A percentile compares a stretch with the other conserved stretches of the same genome.
These are phyloP conservation scores for Drosophila novamexicana DNA, from an alignment of 1,140 invertebrate species.

Conservation along the genomic window DNA sequence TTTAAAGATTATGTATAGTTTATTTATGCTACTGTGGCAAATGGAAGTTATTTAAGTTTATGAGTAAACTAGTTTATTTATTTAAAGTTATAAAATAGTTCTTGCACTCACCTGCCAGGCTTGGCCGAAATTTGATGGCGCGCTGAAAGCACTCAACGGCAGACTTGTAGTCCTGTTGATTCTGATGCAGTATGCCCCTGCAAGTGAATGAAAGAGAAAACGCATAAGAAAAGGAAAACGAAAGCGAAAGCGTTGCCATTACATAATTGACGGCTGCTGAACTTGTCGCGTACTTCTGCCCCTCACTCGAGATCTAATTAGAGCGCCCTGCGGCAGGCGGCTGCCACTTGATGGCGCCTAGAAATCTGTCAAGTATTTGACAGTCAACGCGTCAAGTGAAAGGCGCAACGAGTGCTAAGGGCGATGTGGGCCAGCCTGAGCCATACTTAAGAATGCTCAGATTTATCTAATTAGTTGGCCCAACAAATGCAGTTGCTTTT, in stretches of 20 bases:
- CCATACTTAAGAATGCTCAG: constrained; percentile 13
- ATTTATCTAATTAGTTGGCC: constrained; percentile 67
- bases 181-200: constrained; percentile 97
- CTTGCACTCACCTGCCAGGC: constrained; percentile 93
- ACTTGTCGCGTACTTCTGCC: constrained; percentile 54
- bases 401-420: constrained; percentile 9
- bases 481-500: constrained; percentile 19
- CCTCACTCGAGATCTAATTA: constrained; percentile 63
- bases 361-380: constrained; percentile 43
- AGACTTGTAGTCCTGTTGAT: constrained; percentile 93
- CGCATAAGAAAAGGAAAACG: constrained; percentile 3
- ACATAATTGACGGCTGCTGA: constrained; percentile 59
- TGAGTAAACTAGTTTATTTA: not conserved
- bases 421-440: not conserved
- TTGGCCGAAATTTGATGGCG: constrained; percentile 96
- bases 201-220: constrained; percentile 71
- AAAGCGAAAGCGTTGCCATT: constrained; percentile 61
- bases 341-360: constrained; percentile 45
- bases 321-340: constrained; percentile 43
- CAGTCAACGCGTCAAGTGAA: constrained; percentile 24
- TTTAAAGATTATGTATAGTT: too few relatives aligned
- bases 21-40: too few relatives aligned
- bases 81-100: not conserved
- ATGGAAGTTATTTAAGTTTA: too few relatives aligned
- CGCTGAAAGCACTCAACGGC: constrained; percentile 96